Evolutionary conservation across 2,797 vertebrate species (phyloP).

Genomic region (Echeneis naucrates): DNA sequence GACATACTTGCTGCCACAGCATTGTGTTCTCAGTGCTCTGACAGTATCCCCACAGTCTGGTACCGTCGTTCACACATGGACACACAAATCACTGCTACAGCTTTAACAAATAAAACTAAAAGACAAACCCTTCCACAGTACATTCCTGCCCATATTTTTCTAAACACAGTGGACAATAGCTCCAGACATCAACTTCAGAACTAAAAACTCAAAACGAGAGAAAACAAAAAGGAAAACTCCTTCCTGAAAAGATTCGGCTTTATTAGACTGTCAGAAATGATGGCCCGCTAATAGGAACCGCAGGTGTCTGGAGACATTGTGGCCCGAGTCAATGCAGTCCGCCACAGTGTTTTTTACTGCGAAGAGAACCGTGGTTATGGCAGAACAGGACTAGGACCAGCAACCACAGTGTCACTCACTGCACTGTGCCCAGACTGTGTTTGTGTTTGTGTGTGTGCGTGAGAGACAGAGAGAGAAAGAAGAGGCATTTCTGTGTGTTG

Average conservation of each 20-base stretch:
- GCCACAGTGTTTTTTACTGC: slow-evolving; percentile 28
- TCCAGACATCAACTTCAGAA: slow-evolving; percentile 59
- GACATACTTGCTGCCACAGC: slow-evolving; percentile 20
- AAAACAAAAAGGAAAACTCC: slow-evolving; percentile 71
- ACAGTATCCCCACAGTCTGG: slow-evolving; percentile 37
- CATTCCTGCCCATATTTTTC: slow-evolving; percentile 64
- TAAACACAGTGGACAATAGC: slow-evolving; percentile 64
- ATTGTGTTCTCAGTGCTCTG: slow-evolving; percentile 36
- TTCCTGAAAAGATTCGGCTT: slow-evolving; percentile 62
- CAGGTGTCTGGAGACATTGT: slow-evolving; percentile 63
- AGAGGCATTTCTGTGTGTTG: slow-evolving; percentile 5
- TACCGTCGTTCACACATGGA: slow-evolving; percentile 38
- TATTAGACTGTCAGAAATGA: slow-evolving; percentile 77
- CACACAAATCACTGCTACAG: slow-evolving; percentile 53
- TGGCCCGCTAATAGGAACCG: slow-evolving; percentile 68
- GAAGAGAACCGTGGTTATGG: slow-evolving; percentile 54
- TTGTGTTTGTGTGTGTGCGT: background rate
- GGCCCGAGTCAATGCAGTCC: slow-evolving; percentile 54
- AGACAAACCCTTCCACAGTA: slow-evolving; percentile 42
- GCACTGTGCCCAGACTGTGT: slow-evolving; percentile 40
- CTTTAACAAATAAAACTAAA: slow-evolving; percentile 70
- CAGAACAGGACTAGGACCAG: slow-evolving; percentile 55
- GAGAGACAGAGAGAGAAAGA: too few species aligned
- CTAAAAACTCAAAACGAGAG: slow-evolving; percentile 41
- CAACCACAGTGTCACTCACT: slow-evolving; percentile 66